phyloP scores from a whole-genome alignment of 2,113 vertebrate species.

The Todiramphus chloris region DNA sequence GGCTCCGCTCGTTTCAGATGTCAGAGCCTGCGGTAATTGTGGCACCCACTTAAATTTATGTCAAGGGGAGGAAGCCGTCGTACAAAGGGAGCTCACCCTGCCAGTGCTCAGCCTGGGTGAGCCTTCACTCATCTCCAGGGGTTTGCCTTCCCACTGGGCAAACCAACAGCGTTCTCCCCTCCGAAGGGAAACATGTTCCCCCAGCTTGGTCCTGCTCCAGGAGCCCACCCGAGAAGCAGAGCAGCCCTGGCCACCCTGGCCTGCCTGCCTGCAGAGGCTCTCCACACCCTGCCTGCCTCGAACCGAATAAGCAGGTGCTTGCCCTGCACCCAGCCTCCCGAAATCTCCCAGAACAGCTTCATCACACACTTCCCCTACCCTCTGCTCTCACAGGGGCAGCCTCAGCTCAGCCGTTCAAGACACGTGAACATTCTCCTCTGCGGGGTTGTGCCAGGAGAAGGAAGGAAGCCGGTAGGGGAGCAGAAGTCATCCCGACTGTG shows the following conservation, averaged over 20 bases:
- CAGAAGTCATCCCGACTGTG: not conserved
- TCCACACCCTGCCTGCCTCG: not conserved
- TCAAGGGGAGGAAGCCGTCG: not conserved
- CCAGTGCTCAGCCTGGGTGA: not conserved
- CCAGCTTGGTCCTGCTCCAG: not conserved
- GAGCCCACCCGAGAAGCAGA: not conserved
- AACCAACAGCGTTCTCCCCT: rapidly evolving
- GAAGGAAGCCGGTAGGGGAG: not conserved
- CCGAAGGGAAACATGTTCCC: rapidly evolving
- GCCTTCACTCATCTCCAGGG: not conserved
- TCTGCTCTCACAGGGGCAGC: not conserved
- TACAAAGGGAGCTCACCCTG: not conserved
- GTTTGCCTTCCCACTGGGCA: not conserved
- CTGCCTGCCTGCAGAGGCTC: not conserved
- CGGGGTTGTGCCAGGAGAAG: not conserved
- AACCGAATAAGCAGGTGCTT: not conserved
- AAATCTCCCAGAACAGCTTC: not conserved
- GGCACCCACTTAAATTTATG: not conserved
- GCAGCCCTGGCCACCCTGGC: not conserved
- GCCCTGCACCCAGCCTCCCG: not conserved
- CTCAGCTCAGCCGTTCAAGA: not conserved
- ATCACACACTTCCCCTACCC: not conserved
- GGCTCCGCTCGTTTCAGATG: not conserved
- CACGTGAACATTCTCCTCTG: rapidly evolving
- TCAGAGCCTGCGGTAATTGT: not conserved